A percentile compares a stretch with the other conserved stretches of the same genome.
phyloP scores from a whole-genome alignment of 2,888 invertebrate genomes.

The Drosophila planitibia region DNA sequence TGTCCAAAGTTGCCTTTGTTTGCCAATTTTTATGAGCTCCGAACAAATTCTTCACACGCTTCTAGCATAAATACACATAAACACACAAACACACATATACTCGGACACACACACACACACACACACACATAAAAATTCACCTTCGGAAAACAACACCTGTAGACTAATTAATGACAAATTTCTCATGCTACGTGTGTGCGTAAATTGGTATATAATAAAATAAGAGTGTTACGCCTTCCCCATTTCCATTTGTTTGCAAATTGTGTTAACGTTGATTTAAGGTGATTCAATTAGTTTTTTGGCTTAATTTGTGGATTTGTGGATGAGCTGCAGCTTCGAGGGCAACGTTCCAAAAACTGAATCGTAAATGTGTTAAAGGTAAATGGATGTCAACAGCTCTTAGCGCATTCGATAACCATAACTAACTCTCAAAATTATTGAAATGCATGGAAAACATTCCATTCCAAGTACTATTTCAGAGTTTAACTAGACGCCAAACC shows the following conservation, averaged over 20 bases:
- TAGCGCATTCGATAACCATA: slow-evolving; percentile 13
- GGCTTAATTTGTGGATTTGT: slow-evolving; percentile 9
- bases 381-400: not conserved
- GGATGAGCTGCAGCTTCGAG: slow-evolving; percentile 2
- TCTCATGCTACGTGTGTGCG: slow-evolving; percentile 40
- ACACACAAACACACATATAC: not conserved
- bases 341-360: not conserved
- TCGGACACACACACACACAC: not conserved
- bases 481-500: not conserved
- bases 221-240: slow-evolving; percentile 30
- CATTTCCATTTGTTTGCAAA: slow-evolving; percentile 41
- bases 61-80: slow-evolving; percentile 38
- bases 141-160: slow-evolving; percentile 56
- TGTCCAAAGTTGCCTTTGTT: slow-evolving; percentile 70
- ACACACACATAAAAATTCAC: not conserved
- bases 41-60: slow-evolving; percentile 51
- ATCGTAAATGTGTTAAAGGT: not conserved
- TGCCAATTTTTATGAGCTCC: slow-evolving; percentile 76
- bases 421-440: not conserved
- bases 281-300: slow-evolving; percentile 39
- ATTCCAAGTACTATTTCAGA: not conserved
- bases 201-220: slow-evolving; percentile 47
- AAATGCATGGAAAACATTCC: not conserved
- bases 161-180: slow-evolving; percentile 76
- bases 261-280: slow-evolving; percentile 45